Evolutionary conservation across 64 coral and sea anemone genomes (phyloP).

Genomic region (Pocillopora verrucosa): DNA sequence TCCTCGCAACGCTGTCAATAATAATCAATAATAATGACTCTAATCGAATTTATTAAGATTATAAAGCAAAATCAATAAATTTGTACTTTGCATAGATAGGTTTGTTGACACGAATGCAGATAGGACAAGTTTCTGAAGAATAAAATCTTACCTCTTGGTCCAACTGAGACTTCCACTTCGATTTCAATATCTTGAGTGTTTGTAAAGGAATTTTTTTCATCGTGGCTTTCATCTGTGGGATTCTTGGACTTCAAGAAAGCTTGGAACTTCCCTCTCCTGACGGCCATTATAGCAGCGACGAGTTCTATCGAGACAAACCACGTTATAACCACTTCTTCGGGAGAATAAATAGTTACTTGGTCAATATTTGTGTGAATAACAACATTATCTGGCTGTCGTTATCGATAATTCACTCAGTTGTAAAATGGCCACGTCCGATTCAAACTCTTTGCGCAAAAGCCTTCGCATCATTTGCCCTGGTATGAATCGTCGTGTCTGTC

Average conservation of each 20-base stretch:
- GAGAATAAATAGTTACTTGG: background rate
- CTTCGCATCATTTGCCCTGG: background rate
- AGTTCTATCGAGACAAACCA: background rate
- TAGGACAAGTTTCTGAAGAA: background rate
- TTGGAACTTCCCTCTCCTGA: slow-evolving; percentile 21
- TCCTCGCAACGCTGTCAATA: background rate
- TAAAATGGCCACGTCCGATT: background rate
- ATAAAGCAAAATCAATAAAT: background rate
- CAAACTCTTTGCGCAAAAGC: background rate
- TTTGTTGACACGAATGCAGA: background rate
- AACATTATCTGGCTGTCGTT: background rate
- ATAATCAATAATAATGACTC: background rate
- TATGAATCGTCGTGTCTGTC: background rate
- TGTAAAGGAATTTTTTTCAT: slow-evolving; percentile 17
- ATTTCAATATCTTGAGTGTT: slow-evolving; percentile 3
- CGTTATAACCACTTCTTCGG: background rate
- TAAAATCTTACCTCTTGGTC: slow-evolving; percentile 8
- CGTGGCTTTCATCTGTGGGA: background rate
- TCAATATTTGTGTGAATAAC: slow-evolving; percentile 6
- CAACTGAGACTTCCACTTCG: slow-evolving; percentile 11
- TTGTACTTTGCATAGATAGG: background rate
- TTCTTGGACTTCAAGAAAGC: background rate
- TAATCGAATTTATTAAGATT: background rate
- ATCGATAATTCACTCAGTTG: too few relatives aligned
- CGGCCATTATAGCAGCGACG: background rate